Conservation (phyloP, 2,113 vertebrate species). For the Barbus barbus region DNA sequence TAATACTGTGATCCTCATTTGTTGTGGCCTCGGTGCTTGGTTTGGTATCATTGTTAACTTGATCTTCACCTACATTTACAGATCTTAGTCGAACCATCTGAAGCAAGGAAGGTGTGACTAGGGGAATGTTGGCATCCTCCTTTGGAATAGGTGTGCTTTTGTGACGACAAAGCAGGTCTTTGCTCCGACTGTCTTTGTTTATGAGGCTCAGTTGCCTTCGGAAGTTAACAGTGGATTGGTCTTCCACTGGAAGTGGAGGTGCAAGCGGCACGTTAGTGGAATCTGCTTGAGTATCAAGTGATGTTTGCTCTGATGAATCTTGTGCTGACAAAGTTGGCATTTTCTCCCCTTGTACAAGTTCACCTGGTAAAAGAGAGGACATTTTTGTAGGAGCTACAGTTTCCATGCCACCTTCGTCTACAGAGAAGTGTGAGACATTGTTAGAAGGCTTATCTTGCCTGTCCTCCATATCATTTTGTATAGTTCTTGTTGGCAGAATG, state of each 20-base stretch:
- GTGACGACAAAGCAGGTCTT: constrained; percentile 74
- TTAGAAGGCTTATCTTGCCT: background rate
- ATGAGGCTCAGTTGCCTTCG: constrained; percentile 64
- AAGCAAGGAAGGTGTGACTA: constrained; percentile 91
- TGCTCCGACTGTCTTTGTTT: constrained; percentile 68
- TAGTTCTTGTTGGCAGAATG: constrained; percentile 21
- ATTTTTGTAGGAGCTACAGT: background rate
- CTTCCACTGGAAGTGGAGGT: constrained; percentile 57
- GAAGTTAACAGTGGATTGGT: constrained; percentile 66
- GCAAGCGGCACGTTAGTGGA: constrained; percentile 24
- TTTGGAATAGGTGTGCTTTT: constrained; percentile 77
- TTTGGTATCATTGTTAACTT: constrained; percentile 43
- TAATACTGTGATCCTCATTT: constrained; percentile 37
- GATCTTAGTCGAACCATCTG: constrained; percentile 94
- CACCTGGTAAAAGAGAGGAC: background rate
- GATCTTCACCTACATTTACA: constrained; percentile 73
- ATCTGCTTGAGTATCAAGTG: constrained; percentile 11
- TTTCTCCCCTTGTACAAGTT: constrained; percentile 7
- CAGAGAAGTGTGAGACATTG: constrained; percentile 15
- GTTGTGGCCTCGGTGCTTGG: constrained; percentile 46
- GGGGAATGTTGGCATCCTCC: constrained; percentile 86
- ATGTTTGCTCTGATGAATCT: constrained; percentile 32
- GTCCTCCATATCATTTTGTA: constrained; percentile 20
- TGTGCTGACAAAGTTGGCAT: constrained; percentile 11
- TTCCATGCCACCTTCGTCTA: constrained; percentile 7